phyloP scores from a whole-genome alignment of 1,140 invertebrate species.

The Drosophila parvula region DNA sequence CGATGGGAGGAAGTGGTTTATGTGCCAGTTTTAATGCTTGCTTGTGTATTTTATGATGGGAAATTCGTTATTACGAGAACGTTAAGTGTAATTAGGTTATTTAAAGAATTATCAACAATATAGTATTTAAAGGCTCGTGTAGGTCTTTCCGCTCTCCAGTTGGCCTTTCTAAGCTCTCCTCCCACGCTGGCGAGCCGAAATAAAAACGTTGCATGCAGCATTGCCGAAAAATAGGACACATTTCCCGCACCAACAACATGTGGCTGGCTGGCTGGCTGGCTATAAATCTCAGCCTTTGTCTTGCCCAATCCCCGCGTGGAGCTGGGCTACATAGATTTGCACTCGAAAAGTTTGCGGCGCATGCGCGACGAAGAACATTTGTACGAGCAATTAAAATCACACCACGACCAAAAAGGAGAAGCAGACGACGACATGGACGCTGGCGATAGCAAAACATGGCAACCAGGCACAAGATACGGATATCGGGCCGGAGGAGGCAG shows the following conservation, averaged over 20 bases:
- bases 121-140: neutral
- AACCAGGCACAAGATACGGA: slow-evolving; percentile 54
- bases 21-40: neutral
- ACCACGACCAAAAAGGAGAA: slow-evolving; percentile 69
- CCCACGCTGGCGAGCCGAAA: slow-evolving; percentile 32
- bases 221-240: slow-evolving; percentile 29
- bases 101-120: neutral
- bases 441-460: slow-evolving; percentile 63
- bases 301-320: slow-evolving; percentile 40
- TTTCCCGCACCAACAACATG: slow-evolving; percentile 38
- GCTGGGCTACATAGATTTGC: slow-evolving; percentile 67
- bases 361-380: slow-evolving; percentile 73
- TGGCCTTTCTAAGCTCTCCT: slow-evolving; percentile 26
- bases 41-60: neutral
- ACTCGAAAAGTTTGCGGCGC: slow-evolving; percentile 59
- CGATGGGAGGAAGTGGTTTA: slow-evolving; percentile 5
- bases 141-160: too few species aligned
- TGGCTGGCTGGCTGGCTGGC: slow-evolving; percentile 33
- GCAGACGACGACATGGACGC: slow-evolving; percentile 58
- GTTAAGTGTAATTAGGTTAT: slow-evolving; percentile 8
- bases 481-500: slow-evolving; percentile 11
- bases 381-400: slow-evolving; percentile 79
- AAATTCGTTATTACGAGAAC: neutral
- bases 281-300: slow-evolving; percentile 60
- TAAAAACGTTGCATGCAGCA: slow-evolving; percentile 45